Evolutionary conservation across 2,797 vertebrate species (phyloP).

Genomic region (Rhincodon typus): DNA sequence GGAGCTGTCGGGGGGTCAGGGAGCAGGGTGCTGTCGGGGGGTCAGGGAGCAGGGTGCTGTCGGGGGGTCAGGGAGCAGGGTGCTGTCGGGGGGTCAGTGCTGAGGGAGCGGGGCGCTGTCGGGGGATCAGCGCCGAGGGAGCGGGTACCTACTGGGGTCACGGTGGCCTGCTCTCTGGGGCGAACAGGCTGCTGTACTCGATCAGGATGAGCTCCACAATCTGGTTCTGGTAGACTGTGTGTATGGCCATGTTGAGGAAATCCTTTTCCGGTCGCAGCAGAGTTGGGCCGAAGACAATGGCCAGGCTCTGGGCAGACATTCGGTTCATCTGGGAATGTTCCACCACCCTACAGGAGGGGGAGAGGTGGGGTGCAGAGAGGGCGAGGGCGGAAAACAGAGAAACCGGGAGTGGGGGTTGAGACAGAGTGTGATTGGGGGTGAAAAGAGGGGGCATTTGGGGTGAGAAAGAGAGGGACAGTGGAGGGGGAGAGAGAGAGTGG

Average conservation of each 20-base stretch:
- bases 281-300: slow-evolving; percentile 85
- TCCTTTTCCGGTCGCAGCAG: slow-evolving; percentile 77
- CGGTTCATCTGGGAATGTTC: slow-evolving; percentile 66
- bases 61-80: no score
- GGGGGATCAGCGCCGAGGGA: no score
- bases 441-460: no score
- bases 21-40: no score
- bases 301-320: slow-evolving; percentile 85
- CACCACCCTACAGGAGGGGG: slow-evolving; percentile 63
- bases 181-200: slow-evolving; percentile 61
- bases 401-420: no score
- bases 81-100: no score
- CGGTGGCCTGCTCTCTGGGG: not conserved
- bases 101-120: no score
- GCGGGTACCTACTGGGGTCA: no score
- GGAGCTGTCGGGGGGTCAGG: no score
- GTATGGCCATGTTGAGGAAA: slow-evolving; percentile 70
- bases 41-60: no score
- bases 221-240: slow-evolving; percentile 79
- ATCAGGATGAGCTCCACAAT: slow-evolving; percentile 79
- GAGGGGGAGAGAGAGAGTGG: slow-evolving; percentile 40
- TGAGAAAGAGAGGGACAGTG: no score
- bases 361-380: slow-evolving; percentile 37
- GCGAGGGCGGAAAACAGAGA: slow-evolving; percentile 51
- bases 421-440: no score